These are phyloP conservation scores for Valencia hispanica DNA, from an alignment of 2,797 vertebrate genomes.

Conservation along the genomic window DNA sequence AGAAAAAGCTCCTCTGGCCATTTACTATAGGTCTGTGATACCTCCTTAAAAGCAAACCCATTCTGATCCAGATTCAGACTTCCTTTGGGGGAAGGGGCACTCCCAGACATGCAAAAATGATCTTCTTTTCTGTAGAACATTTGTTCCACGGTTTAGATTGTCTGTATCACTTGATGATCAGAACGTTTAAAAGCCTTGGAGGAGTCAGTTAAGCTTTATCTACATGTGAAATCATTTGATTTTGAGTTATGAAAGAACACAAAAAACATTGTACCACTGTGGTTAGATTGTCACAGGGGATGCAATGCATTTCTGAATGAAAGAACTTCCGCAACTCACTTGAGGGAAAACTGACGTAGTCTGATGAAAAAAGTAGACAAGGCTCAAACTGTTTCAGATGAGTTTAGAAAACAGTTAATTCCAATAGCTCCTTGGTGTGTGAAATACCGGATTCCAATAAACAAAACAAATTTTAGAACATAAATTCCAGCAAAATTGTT, in stretches of 20 bases:
- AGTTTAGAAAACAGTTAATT: background rate
- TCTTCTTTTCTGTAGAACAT: background rate
- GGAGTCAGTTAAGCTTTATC: background rate
- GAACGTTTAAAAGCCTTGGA: background rate
- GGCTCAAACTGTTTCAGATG: background rate
- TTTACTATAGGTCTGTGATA: no score
- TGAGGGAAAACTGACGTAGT: constrained; percentile 6
- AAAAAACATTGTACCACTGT: background rate
- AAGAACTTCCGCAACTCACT: constrained; percentile 7
- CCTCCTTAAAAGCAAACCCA: background rate
- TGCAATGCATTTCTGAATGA: background rate
- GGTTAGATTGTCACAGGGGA: background rate
- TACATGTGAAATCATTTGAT: background rate
- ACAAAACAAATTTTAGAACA: background rate
- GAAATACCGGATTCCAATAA: background rate
- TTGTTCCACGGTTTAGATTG: background rate
- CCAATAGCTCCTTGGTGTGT: background rate
- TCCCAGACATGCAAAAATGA: no score
- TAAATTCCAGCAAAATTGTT: background rate
- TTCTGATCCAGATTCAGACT: no score
- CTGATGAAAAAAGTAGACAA: no score
- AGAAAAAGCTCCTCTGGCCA: no score
- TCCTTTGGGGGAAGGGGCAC: no score
- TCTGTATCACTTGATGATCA: background rate
- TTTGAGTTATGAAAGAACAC: constrained; percentile 4